Base-by-base conservation (phyloP, 1,140 invertebrate species). In the Venustaconcha ellipsiformis region DNA sequence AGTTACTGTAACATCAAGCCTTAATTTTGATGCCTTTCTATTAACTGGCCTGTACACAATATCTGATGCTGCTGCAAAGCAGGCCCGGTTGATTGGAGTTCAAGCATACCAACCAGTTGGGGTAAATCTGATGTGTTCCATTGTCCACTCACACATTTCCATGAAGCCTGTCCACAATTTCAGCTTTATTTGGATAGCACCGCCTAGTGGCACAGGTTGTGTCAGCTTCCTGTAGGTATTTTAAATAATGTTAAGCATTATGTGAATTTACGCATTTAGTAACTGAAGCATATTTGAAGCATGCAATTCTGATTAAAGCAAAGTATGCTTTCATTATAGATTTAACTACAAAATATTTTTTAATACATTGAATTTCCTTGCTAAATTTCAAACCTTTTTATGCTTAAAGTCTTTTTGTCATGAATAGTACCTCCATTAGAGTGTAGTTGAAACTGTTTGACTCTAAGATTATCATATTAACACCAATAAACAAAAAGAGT, bases 11-110 rank as follows among this genome's bases (percentile, higher is more conserved):
- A 75, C 68, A 66, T 87, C 86, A 18, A 88, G 83, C 65, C 60
- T 82, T 55, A 88, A 89, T 67, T 90, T 91, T 86, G 89, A 91
- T 83, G 89, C 87, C 12, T 90, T 91, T 76, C 76, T 91, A n/a
- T 78, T 91, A 76, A 90, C 90, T 57, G 90, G 89, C 13, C 78
- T 90, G 59, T 90, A 90, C 78, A 88, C 86, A 14, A 78, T 86
- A 17, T 79, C 86, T 8, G 76, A 76, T 75, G 73, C 83, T 73
- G 60, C 80, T 57, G 74, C 85, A 76, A 71, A 76, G n/a, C 69
- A 81, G 8, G 71, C 78, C 57, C 72, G 71, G 56, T 70, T 30
- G 56, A 64, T 77, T 57, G 78, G 73, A 63, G 26, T 79, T 13
- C 75, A 74, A 14, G 69, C 63, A 14, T 37, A 30, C 72, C 74